Evolutionary conservation across 2,113 vertebrate genomes (phyloP).

Genomic region (Oreotrochilus melanogaster): DNA sequence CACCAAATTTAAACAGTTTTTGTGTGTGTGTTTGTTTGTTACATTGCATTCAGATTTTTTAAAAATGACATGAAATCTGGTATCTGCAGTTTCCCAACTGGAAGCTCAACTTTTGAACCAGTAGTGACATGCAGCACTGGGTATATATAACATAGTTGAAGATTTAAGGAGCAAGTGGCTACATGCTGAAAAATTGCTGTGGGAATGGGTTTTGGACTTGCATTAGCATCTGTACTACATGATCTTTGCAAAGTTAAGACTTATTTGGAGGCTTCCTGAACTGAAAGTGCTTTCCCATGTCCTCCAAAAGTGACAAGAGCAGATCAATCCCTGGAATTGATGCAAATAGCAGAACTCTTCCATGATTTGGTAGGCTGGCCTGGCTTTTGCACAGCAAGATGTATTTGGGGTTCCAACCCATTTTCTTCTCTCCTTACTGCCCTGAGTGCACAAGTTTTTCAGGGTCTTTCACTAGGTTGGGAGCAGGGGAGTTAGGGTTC

Average conservation of each 20-base stretch:
- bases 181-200: neutral
- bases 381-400: neutral
- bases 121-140: neutral
- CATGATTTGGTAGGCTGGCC: neutral
- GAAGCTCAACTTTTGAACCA: neutral
- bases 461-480: neutral
- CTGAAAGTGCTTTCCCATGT: neutral
- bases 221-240: neutral
- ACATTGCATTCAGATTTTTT: neutral
- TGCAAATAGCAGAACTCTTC: neutral
- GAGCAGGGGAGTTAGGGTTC: neutral
- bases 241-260: neutral
- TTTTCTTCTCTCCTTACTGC: neutral
- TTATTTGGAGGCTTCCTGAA: neutral
- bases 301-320: neutral
- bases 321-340: neutral
- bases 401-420: neutral
- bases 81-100: constrained; percentile 9
- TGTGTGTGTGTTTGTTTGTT: no score
- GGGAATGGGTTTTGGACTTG: neutral
- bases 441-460: neutral
- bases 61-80: neutral
- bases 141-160: neutral
- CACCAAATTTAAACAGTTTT: neutral
- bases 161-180: neutral